Evolutionary conservation across 2,797 vertebrate species (phyloP).

Genomic region (Pangasius mekongensis): DNA sequence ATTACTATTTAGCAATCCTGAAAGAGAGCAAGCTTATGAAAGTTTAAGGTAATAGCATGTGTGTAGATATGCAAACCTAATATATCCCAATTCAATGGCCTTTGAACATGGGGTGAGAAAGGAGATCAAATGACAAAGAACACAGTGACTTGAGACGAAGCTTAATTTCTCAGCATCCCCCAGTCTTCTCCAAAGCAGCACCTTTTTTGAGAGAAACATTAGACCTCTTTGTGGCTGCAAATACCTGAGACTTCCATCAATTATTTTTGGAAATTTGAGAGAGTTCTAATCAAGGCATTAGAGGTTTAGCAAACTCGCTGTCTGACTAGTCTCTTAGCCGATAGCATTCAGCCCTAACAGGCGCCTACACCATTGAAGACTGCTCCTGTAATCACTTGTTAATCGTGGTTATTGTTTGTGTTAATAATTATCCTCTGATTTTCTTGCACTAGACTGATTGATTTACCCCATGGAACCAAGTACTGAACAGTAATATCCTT

Average conservation of each 20-base stretch:
- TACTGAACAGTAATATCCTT: background rate
- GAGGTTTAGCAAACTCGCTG: conserved; percentile 56
- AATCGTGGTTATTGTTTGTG: conserved; percentile 4
- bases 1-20: background rate
- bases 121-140: conserved; percentile 61
- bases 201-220: conserved; percentile 66
- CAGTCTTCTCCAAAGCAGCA: conserved; percentile 49
- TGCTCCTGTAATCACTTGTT: background rate
- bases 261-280: conserved; percentile 69
- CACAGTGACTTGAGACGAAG: conserved; percentile 66
- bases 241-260: conserved; percentile 65
- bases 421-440: conserved; percentile 6
- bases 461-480: background rate
- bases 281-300: conserved; percentile 63
- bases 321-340: conserved; percentile 34
- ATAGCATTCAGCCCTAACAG: conserved; percentile 23
- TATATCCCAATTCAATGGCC: background rate
- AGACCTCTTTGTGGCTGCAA: conserved; percentile 71
- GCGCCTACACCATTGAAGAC: background rate
- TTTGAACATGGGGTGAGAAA: conserved; percentile 46
- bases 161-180: conserved; percentile 61
- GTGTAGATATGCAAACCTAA: background rate
- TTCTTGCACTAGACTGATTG: background rate
- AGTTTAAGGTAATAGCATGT: background rate
- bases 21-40: background rate